Base-by-base conservation (phyloP, 1,140 invertebrate genomes). In the Asbolus verrucosus region DNA sequence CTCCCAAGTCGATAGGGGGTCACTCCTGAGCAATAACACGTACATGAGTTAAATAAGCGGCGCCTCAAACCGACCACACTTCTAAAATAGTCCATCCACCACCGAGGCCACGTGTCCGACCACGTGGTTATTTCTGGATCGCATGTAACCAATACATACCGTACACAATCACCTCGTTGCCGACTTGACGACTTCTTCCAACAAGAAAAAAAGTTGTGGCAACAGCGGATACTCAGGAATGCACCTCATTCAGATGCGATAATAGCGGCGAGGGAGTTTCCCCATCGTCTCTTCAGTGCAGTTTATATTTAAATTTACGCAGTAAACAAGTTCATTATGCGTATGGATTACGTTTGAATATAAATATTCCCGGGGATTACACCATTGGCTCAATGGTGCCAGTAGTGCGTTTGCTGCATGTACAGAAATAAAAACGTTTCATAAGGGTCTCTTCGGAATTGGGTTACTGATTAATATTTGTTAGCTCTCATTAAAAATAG, bases 301-400 rank as follows among this genome's bases (percentile, higher is more conserved):
- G 46, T 54, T 54, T 54, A 54, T 30, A 54, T 54, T 54, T 54
- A 54, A 54, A 54, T 54, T 30, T 21, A 24, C 21, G 19, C 46
- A 54, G 46, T 54, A 54, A 54, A 54, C 46, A 54, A 54, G 46
- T 54, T 54, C 46, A 54, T 54, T 54, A 54, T 54, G 46, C 46
- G 46, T 54, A 24, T 21, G 19, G 46, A 54, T 54, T 54, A 54
- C 46, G 46, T 31, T 27, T 54, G 46, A 54, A 54, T 54, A 54
- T 54, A 54, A 54, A 54, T 54, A 54, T 54, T 54, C 46, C 46
- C 46, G 46, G 46, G 46, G 46, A 54, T 54, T 54, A 54, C 46
- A 54, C 46, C 46, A 27, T 27, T 54, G 46, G 33, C 33, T 36
- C 33, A 30, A 30, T 30, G 27, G 41, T 46, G 41, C 41, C 41